Conservation (phyloP, 2,888 invertebrate genomes). For the Cistogaster globosa region DNA sequence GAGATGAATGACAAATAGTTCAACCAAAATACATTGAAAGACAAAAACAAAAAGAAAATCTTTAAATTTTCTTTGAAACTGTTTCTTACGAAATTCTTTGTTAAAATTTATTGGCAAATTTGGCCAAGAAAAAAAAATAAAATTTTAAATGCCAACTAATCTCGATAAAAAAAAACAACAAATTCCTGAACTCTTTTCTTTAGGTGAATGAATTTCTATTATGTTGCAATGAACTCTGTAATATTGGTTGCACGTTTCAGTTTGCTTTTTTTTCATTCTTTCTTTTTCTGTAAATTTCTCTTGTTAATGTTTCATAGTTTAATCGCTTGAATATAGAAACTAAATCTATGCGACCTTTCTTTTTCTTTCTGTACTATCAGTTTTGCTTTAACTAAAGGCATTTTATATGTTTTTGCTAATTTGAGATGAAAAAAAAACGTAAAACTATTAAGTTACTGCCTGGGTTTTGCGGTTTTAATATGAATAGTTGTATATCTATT, state of each 20-base stretch:
- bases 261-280: neutral
- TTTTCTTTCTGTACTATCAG: neutral
- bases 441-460: neutral
- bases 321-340: neutral
- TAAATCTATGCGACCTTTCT: constrained; percentile 3
- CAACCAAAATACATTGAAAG: neutral
- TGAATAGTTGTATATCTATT: too few species aligned
- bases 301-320: neutral
- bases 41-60: constrained; percentile 1
- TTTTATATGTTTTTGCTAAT: neutral
- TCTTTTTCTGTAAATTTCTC: too few species aligned
- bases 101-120: constrained; percentile 56
- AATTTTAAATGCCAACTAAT: constrained; percentile 55
- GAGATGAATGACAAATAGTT: constrained; percentile 24
- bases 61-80: constrained; percentile 34
- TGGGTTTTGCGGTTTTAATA: neutral
- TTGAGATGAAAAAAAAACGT: neutral
- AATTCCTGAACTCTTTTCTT: constrained; percentile 56
- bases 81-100: constrained; percentile 44
- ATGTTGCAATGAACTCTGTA: constrained; percentile 61
- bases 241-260: constrained; percentile 47
- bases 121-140: neutral
- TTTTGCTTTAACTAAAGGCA: neutral
- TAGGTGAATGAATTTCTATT: constrained; percentile 64
- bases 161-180: neutral